Conservation (phyloP, 2,888 invertebrate species). For the Hyppa rectilinea region DNA sequence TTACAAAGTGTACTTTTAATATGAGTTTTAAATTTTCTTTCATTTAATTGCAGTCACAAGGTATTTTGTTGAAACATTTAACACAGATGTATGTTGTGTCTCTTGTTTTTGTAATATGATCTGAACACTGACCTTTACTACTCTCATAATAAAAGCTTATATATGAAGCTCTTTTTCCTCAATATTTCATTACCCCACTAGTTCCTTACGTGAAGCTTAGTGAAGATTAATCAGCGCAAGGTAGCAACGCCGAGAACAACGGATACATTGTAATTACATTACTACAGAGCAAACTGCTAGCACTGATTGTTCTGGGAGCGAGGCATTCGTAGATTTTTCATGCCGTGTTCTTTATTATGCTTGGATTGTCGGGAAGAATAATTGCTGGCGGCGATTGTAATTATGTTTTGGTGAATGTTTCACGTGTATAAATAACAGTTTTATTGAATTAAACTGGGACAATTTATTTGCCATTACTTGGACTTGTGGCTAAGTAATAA, state of each 20-base stretch:
- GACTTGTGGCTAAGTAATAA: too few relatives aligned
- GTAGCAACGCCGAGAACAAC: slow-evolving; percentile 16
- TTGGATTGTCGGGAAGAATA: background rate
- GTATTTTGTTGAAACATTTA: too few relatives aligned
- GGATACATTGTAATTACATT: slow-evolving; percentile 50
- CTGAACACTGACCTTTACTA: too few relatives aligned
- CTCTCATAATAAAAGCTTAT: background rate
- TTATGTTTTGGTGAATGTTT: background rate
- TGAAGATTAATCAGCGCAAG: slow-evolving; percentile 37
- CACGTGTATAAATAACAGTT: background rate
- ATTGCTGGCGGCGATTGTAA: background rate
- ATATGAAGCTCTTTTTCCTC: background rate
- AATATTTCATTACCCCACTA: slow-evolving; percentile 17
- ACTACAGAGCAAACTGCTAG: slow-evolving; percentile 35
- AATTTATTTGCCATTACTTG: background rate
- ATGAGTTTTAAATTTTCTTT: too few relatives aligned
- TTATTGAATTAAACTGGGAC: background rate
- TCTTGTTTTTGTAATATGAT: too few relatives aligned
- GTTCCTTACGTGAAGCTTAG: slow-evolving; percentile 3
- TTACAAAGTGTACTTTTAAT: too few relatives aligned
- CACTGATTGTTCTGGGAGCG: slow-evolving; percentile 28
- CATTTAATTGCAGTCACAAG: too few relatives aligned
- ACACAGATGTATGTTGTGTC: too few relatives aligned
- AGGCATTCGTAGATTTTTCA: slow-evolving; percentile 13
- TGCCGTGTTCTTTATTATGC: background rate